phyloP scores from a whole-genome alignment of 2,113 vertebrate species.

The Aphyosemion australe region DNA sequence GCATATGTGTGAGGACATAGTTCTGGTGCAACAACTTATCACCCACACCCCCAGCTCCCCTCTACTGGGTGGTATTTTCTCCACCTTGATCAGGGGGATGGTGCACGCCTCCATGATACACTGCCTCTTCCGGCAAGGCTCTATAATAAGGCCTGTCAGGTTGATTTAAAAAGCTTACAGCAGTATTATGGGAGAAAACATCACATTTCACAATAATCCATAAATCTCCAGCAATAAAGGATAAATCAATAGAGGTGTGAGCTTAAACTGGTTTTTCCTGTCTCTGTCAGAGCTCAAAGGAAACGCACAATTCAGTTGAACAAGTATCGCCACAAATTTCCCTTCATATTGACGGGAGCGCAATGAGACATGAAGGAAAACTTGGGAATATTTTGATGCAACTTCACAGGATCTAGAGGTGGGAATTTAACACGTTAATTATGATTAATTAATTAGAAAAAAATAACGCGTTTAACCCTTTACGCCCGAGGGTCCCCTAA shows the following conservation, averaged over 20 bases:
- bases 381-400: no score
- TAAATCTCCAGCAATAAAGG: conserved; percentile 71
- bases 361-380: conserved; percentile 25
- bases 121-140: conserved; percentile 39
- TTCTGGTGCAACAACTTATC: conserved; percentile 50
- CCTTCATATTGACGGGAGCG: conserved; percentile 27
- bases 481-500: no score
- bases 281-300: conserved; percentile 53
- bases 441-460: no score
- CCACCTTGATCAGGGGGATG: conserved; percentile 59
- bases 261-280: conserved; percentile 64
- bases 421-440: no score
- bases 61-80: conserved; percentile 51
- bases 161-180: conserved; percentile 72
- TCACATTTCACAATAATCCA: conserved; percentile 76
- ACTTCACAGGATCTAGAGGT: no score
- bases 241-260: conserved; percentile 71
- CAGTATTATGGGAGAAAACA: conserved; percentile 70
- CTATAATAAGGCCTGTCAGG: conserved; percentile 71
- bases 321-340: conserved; percentile 33
- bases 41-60: conserved; percentile 4
- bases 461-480: no score
- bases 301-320: conserved; percentile 55
- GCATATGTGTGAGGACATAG: conserved; percentile 45
- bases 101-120: conserved; percentile 52